Conservation (phyloP, 1,140 invertebrate species). For the Rhagoletis pomonella region DNA sequence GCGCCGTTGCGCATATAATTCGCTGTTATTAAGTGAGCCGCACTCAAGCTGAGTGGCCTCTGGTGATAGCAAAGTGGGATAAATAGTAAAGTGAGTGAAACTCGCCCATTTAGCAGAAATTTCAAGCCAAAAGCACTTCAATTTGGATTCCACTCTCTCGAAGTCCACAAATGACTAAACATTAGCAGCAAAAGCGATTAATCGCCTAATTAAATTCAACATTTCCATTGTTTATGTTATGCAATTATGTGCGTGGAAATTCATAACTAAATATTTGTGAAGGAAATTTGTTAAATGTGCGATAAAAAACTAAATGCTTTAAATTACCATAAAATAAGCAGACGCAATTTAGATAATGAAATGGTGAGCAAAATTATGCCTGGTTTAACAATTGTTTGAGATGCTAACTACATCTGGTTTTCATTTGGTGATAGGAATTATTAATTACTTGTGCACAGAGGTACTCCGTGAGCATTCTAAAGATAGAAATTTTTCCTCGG, state of each 20-base stretch:
- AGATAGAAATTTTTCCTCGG: too few species aligned
- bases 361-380: too few species aligned
- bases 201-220: slow-evolving; percentile 15
- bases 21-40: not conserved
- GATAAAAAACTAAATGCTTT: not conserved
- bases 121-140: not conserved
- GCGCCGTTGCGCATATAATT: not conserved
- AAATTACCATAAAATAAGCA: not conserved
- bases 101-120: too few species aligned
- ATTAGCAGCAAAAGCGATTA: not conserved
- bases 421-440: too few species aligned
- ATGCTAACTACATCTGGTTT: too few species aligned
- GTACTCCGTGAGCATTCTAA: too few species aligned
- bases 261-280: not conserved
- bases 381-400: too few species aligned
- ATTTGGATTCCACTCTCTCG: not conserved
- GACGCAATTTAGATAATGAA: not conserved
- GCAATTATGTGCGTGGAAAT: too few species aligned
- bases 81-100: too few species aligned
- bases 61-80: not conserved
- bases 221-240: not conserved
- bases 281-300: not conserved
- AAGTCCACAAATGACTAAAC: not conserved
- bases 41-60: not conserved
- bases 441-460: too few species aligned